Evolutionary conservation across 2,797 vertebrate genomes (phyloP).

Genomic region (Natrix natrix): DNA sequence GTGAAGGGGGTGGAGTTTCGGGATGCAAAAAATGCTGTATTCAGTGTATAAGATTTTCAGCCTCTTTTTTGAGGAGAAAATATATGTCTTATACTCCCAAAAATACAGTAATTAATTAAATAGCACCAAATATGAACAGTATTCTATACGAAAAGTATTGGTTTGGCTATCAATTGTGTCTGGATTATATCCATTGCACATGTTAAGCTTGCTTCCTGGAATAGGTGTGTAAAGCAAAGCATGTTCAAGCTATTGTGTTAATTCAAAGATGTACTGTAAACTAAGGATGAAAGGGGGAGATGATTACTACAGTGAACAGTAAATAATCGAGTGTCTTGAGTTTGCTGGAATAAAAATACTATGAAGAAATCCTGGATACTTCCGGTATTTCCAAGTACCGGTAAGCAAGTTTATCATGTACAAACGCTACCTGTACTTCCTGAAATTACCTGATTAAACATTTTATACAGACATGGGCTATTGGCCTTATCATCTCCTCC

Average conservation of each 20-base stretch:
- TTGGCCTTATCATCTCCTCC: neutral
- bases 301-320: neutral
- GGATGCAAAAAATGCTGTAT: too few species aligned
- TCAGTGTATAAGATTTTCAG: too few species aligned
- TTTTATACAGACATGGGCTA: neutral
- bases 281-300: neutral
- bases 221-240: neutral
- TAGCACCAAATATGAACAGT: too few species aligned
- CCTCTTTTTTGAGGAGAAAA: too few species aligned
- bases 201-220: neutral
- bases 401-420: neutral
- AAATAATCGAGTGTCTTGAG: neutral
- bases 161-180: too few species aligned
- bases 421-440: neutral
- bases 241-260: neutral
- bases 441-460: neutral
- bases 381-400: neutral
- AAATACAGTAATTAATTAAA: too few species aligned
- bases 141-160: neutral
- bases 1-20: too few species aligned
- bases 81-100: too few species aligned
- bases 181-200: neutral
- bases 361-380: neutral
- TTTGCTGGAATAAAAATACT: neutral
- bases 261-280: neutral